Conservation (phyloP, 2,888 invertebrate species). For the Dasysyrphus tricinctus region DNA sequence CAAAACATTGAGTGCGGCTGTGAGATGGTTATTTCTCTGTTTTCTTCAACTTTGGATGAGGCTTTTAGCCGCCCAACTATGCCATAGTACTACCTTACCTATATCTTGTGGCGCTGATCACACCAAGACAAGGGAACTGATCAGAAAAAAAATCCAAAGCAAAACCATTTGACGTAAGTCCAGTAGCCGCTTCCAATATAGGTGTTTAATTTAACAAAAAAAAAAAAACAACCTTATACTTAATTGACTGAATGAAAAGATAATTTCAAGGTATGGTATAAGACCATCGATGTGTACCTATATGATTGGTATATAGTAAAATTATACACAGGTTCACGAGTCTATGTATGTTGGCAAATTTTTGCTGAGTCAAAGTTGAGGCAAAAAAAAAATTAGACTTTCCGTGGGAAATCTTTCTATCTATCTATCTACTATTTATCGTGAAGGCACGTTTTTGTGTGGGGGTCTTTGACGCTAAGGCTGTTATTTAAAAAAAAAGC, state of each 20-base stretch:
- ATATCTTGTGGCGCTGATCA: slow-evolving; percentile 72
- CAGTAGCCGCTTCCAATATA: slow-evolving; percentile 65
- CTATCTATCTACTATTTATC: neutral
- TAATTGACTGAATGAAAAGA: slow-evolving; percentile 75
- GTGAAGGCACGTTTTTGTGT: slow-evolving; percentile 1
- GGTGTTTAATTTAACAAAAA: slow-evolving; percentile 67
- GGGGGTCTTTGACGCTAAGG: neutral
- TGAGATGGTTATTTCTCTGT: slow-evolving; percentile 31
- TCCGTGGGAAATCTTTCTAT: slow-evolving; percentile 53
- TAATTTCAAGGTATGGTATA: slow-evolving; percentile 59
- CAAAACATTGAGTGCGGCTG: slow-evolving; percentile 59
- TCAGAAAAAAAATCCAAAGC: slow-evolving; percentile 44
- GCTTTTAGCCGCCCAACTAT: slow-evolving; percentile 65
- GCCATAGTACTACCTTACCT: neutral
- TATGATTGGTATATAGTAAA: no score
- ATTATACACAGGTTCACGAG: neutral
- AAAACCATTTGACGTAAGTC: slow-evolving; percentile 68
- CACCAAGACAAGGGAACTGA: slow-evolving; percentile 37
- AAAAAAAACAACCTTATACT: slow-evolving; percentile 46
- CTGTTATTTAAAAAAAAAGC: neutral
- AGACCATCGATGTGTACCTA: neutral
- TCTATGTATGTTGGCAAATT: slow-evolving; percentile 21
- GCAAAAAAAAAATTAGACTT: slow-evolving; percentile 26
- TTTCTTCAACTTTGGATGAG: slow-evolving; percentile 52
- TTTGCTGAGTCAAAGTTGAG: slow-evolving; percentile 52